phyloP scores from a whole-genome alignment of 2,888 invertebrate species.

The Cosmopolites sordidus region DNA sequence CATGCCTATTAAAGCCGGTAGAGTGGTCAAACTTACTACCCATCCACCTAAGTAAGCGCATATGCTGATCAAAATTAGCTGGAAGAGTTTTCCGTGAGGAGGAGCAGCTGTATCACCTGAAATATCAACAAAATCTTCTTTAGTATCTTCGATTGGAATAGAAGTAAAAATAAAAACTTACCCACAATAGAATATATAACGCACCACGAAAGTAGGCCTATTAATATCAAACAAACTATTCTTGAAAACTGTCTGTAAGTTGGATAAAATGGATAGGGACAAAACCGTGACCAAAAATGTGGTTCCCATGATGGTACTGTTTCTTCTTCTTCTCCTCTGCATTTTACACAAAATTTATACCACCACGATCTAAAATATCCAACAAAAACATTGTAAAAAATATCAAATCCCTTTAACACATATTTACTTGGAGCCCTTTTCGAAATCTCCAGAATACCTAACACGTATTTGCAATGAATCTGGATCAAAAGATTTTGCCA shows the following conservation, averaged over 20 bases:
- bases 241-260: slow-evolving; percentile 78
- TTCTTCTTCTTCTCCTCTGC: slow-evolving; percentile 63
- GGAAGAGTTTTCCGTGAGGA: slow-evolving; percentile 77
- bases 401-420: too few species aligned
- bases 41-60: slow-evolving; percentile 79
- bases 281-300: slow-evolving; percentile 71
- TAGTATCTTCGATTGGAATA: too few species aligned
- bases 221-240: slow-evolving; percentile 64
- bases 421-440: slow-evolving; percentile 12
- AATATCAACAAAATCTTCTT: slow-evolving; percentile 1
- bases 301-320: slow-evolving; percentile 71
- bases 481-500: slow-evolving; percentile 7
- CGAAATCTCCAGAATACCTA: slow-evolving; percentile 3
- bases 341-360: slow-evolving; percentile 74
- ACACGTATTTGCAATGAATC: slow-evolving; percentile 1
- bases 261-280: slow-evolving; percentile 81
- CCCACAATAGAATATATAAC: slow-evolving; percentile 54
- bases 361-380: slow-evolving; percentile 69
- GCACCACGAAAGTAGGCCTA: slow-evolving; percentile 69
- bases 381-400: not conserved
- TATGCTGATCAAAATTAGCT: slow-evolving; percentile 68
- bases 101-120: slow-evolving; percentile 70
- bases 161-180: slow-evolving; percentile 1
- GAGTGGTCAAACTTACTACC: slow-evolving; percentile 69
- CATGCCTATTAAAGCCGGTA: slow-evolving; percentile 87